A percentile compares a stretch with the other conserved stretches of the same genome.
Evolutionary conservation across 2,888 invertebrate species (phyloP).

Genomic region (Stenotaenia linearis): DNA sequence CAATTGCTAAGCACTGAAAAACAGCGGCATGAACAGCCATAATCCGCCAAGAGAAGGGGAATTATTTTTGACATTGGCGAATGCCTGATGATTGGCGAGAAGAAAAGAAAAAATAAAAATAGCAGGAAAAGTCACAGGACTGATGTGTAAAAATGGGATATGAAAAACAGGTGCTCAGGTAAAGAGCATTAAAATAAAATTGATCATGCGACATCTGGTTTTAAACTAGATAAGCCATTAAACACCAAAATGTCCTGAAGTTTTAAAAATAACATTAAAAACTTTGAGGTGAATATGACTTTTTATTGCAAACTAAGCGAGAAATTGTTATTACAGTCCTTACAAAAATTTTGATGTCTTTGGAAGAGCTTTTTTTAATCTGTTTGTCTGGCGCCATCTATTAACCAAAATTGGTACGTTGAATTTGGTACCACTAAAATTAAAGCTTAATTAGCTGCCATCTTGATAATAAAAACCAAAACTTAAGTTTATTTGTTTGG

Average conservation of each 20-base stretch:
- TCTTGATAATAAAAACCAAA: no score
- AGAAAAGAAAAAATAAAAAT: background rate
- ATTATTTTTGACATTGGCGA: background rate
- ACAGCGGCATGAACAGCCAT: background rate
- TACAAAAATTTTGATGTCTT: no score
- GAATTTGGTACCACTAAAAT: no score
- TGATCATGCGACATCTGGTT: background rate
- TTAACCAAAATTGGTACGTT: background rate
- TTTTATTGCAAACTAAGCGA: no score
- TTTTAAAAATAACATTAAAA: background rate
- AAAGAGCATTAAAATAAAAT: constrained; percentile 4
- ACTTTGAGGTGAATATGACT: no score
- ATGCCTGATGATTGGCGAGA: constrained; percentile 4
- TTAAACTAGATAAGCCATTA: background rate
- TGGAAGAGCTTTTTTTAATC: background rate
- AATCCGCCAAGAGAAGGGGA: background rate
- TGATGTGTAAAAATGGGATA: background rate
- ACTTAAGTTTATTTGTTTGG: no score
- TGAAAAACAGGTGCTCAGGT: constrained; percentile 4
- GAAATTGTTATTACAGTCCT: no score
- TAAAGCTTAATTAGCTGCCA: no score
- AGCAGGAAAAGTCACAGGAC: no score
- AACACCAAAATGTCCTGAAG: background rate
- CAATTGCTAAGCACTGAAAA: background rate
- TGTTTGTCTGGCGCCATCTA: background rate